Evolutionary conservation across 2,888 invertebrate species (phyloP), one percentile per base, ranked within the genome.

Genomic region (Leistus spinibarbis): DNA sequence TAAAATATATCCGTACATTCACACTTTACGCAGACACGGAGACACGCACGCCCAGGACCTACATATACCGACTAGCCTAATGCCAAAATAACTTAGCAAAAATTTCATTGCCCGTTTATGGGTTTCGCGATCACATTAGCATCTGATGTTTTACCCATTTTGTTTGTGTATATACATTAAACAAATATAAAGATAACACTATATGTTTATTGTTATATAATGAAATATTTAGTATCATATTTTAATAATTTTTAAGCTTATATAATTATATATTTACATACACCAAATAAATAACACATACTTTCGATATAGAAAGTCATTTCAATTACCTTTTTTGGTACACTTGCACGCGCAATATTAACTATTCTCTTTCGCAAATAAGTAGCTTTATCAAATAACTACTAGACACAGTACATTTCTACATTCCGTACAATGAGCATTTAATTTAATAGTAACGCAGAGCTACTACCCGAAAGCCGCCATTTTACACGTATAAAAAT

Each of bases 21-120:
- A 62, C 70, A 17, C 70, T 40, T 56, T 22, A 54, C 63, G 54
- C 60, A 68, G 22, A 13, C 54, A 54, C 54, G 17, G 13, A 54
- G n/a, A 17, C 60, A 60, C 60, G 60, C 60, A 71, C 71, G 71
- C 71, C 71, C 69, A 54, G 62, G 69, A 69, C 62, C 71, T 70
- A 70, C 70, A 70, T 71, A 71, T 54, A 64, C 17, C 17, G 66
- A n/a, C 24, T 62, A 62, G 69, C 60, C 69, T 62, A 67, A 73
- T 67, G 73, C 67, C 67, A 67, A 73, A 73, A 73, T 73, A 73
- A 73, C 73, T 67, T 66, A 62, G 73, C 73, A 73, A 73, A 67
- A 67, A 67, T 62, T 60, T 63, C 71, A 40, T 67, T 67, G 67
- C 67, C 73, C 73, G 53, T 60, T 56, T 73, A 73, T 62, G 73